Evolutionary conservation across 2,113 vertebrate species (phyloP).

Genomic region (Phalacrocorax brasilianus): DNA sequence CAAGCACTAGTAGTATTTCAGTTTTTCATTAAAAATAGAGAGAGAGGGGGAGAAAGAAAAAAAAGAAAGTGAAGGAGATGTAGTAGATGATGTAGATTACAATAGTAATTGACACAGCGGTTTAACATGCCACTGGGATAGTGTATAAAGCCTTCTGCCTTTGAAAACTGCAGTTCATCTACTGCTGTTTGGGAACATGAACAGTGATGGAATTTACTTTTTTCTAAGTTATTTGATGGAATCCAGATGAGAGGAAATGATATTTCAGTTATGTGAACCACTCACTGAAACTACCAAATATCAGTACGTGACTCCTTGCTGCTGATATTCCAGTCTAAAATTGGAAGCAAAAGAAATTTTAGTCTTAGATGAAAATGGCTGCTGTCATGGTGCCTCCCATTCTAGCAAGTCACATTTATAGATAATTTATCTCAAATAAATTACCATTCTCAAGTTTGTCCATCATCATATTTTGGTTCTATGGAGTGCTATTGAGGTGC

Average conservation of each 20-base stretch:
- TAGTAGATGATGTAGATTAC: neutral
- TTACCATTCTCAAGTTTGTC: neutral
- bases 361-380: neutral
- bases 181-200: neutral
- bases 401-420: neutral
- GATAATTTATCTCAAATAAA: neutral
- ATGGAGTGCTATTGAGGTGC: neutral
- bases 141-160: neutral
- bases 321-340: neutral
- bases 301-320: neutral
- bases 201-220: neutral
- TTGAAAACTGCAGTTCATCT: neutral
- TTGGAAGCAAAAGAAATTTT: neutral
- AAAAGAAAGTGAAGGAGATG: neutral
- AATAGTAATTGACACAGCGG: neutral
- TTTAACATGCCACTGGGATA: neutral
- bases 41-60: neutral
- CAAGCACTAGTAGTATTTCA: slow-evolving; percentile 28
- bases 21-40: slow-evolving; percentile 32
- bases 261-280: neutral
- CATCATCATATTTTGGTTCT: neutral
- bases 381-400: neutral
- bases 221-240: neutral
- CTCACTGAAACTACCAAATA: neutral
- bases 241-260: neutral